Evolutionary conservation across 2,888 invertebrate genomes (phyloP).

Genomic region (Gortyna flavago): DNA sequence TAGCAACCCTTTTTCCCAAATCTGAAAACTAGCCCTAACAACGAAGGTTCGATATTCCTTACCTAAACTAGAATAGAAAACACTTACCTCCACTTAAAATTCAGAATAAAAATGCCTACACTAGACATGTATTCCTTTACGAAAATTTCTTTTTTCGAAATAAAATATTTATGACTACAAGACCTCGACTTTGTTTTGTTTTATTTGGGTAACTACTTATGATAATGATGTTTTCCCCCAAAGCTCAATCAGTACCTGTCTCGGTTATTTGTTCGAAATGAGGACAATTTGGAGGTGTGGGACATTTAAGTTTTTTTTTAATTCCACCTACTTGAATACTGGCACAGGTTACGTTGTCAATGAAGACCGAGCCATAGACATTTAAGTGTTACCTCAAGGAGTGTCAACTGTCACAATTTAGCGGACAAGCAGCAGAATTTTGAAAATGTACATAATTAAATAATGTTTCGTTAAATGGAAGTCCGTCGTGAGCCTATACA

Average conservation of each 20-base stretch:
- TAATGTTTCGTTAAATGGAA: constrained; percentile 26
- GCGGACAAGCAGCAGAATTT: not conserved
- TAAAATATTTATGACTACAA: constrained; percentile 47
- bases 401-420: not conserved
- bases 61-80: constrained; percentile 5
- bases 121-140: constrained; percentile 19
- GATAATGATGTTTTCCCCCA: constrained; percentile 34
- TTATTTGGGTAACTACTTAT: constrained; percentile 32
- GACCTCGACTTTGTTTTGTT: constrained; percentile 31
- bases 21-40: constrained; percentile 12
- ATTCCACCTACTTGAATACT: constrained; percentile 3
- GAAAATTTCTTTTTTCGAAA: too few relatives aligned
- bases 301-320: constrained; percentile 22
- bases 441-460: constrained; percentile 14
- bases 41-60: constrained; percentile 2
- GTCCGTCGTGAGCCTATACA: constrained; percentile 35
- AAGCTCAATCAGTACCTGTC: constrained; percentile 26
- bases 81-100: constrained; percentile 1
- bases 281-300: constrained; percentile 32
- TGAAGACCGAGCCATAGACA: not conserved
- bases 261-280: constrained; percentile 25
- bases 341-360: constrained; percentile 23
- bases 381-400: not conserved
- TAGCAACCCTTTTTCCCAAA: not conserved
- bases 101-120: constrained; percentile 6